These are phyloP conservation scores for Acrocephalus kingi DNA, from an alignment of 2,113 vertebrate genomes.

Conservation along the genomic window DNA sequence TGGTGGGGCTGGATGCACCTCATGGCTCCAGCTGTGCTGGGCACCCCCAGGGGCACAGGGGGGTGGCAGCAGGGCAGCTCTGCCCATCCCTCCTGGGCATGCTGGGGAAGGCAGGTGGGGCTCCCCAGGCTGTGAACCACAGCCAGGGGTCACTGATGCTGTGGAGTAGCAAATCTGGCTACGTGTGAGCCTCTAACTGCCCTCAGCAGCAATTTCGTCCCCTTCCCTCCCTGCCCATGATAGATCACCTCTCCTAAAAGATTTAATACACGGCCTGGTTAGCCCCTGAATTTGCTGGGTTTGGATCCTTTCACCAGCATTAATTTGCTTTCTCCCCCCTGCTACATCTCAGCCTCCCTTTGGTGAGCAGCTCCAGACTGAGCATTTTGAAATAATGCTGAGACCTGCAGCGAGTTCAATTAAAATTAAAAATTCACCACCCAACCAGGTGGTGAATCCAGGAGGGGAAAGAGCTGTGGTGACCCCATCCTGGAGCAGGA, in stretches of 20 bases:
- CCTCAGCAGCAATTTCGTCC: not conserved
- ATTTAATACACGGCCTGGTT: not conserved
- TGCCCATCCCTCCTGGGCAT: rapidly evolving
- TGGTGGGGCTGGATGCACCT: not conserved
- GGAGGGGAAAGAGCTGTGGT: not conserved
- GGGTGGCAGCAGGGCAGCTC: not conserved
- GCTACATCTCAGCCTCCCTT: not conserved
- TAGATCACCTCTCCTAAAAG: not conserved
- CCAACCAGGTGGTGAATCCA: not conserved
- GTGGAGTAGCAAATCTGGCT: not conserved
- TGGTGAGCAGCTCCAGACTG: not conserved
- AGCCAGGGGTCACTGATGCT: not conserved
- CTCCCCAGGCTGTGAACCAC: not conserved
- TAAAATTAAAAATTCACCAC: not conserved
- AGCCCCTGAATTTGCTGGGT: not conserved
- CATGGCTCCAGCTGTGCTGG: rapidly evolving
- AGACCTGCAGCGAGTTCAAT: not conserved
- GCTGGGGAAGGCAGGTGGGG: not conserved
- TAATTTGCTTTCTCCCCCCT: not conserved
- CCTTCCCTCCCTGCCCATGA: not conserved
- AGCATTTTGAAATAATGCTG: rapidly evolving
- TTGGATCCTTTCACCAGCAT: not conserved
- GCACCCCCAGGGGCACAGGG: not conserved
- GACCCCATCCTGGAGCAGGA: not conserved
- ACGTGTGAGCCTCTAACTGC: not conserved